A percentile compares a stretch with the other conserved stretches of the same genome.
Evolutionary conservation across 1,140 invertebrate species (phyloP).

Genomic region (Trichonephila inaurata): DNA sequence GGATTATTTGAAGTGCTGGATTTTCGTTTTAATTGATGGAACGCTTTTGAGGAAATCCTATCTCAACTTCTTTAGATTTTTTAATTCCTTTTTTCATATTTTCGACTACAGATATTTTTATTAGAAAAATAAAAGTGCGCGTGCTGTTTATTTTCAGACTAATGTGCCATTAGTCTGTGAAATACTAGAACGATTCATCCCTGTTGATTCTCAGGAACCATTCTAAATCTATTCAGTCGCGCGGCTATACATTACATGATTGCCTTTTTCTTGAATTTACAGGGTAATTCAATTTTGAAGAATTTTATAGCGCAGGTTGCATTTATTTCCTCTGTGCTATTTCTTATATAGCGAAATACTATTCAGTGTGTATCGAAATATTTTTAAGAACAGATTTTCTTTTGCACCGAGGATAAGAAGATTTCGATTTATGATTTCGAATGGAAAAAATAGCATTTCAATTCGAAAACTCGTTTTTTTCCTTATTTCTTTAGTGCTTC

Average conservation of each 20-base stretch:
- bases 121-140: background rate
- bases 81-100: background rate
- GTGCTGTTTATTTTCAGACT: background rate
- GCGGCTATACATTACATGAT: too few relatives aligned
- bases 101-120: background rate
- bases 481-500: too few relatives aligned
- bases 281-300: conserved; percentile 37
- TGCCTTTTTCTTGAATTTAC: too few relatives aligned
- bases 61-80: background rate
- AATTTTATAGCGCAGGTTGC: background rate
- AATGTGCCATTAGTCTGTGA: background rate
- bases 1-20: background rate
- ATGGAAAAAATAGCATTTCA: background rate
- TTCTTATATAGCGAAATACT: conserved; percentile 1
- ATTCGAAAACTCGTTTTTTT: too few relatives aligned
- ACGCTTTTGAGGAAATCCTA: background rate
- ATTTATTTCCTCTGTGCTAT: conserved; percentile 31
- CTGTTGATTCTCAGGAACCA: conserved; percentile 20
- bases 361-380: background rate
- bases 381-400: background rate
- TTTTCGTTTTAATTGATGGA: background rate
- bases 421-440: conserved; percentile 54
- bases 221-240: background rate
- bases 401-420: conserved; percentile 3
- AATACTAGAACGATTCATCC: background rate